Evolutionary conservation across 1,140 invertebrate genomes (phyloP).

Genomic region (Gonatopus flavifemur): DNA sequence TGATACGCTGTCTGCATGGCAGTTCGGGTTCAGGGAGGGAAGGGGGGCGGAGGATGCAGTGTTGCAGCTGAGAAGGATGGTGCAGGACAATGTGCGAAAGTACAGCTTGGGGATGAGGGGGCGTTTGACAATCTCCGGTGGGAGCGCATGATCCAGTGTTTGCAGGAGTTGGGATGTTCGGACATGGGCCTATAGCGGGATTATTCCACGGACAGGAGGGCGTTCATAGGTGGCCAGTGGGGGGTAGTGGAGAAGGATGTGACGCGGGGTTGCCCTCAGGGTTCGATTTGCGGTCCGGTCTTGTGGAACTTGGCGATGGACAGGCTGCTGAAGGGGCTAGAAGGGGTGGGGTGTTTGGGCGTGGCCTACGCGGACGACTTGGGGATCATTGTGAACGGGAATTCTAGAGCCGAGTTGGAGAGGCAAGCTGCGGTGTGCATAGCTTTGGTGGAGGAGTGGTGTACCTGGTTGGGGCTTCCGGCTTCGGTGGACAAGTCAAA

Average conservation of each 20-base stretch:
- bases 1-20: background rate
- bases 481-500: no score
- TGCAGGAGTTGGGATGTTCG: constrained; percentile 11
- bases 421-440: no score
- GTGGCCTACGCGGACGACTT: no score
- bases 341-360: no score
- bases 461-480: no score
- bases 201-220: background rate
- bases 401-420: no score
- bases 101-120: constrained; percentile 13
- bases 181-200: background rate
- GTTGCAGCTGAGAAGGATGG: background rate
- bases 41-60: constrained; percentile 6
- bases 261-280: constrained; percentile 48
- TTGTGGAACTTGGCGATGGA: constrained; percentile 52
- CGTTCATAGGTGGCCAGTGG: background rate
- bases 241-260: constrained; percentile 16
- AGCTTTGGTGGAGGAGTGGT: no score
- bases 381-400: no score
- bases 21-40: constrained; percentile 1
- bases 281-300: constrained; percentile 44
- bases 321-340: no score
- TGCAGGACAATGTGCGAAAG: background rate
- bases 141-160: constrained; percentile 9
- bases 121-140: constrained; percentile 40